Evolutionary conservation across 2,888 invertebrate genomes (phyloP), one percentile per base, ranked within the genome.

Genomic region (Tetragonula carbonaria): DNA sequence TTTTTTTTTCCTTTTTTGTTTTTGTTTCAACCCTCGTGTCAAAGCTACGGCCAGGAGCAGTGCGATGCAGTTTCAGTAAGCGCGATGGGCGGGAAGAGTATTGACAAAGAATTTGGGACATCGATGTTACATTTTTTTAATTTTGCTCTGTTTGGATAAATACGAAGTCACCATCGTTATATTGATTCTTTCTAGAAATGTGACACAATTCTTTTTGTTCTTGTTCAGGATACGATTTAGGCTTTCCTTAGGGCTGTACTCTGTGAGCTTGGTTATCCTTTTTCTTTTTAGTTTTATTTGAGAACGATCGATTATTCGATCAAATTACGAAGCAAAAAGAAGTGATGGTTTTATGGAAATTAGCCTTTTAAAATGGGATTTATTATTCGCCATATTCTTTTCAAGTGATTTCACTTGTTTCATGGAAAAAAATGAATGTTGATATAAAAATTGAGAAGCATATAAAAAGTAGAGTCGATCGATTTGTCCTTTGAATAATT

Each of bases 81-180:
- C 38, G n/a, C 5, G 8, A 11, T 18, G 50, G 11, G 4, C 14
- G 23, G 2, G 2, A 16, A 8, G 16, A 28, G 66, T 51, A 14
- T 71, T 53, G 38, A 11, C 23, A 70, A 71, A 77, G 65, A 38
- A 53, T 72, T 66, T 77, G 16, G 21, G 21, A 16, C 38, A 59
- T 57, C 18, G 33, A 57, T 38, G 28, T 13, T 55, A 45, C 45
- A 18, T 28, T 21, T 18, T n/a, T 11, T 13, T n/a, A 1, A 18
- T 5, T 8, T 45, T 23, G 21, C 13, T 23, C 6, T 21, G 23
- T 23, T 16, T 21, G 23, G 33, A n/a, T 53, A 63, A 63, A n/a
- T 5, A 53, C 62, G 38, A n/a, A 55, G 38, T 71, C 38, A 11
- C n/a, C 18, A 4, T 18, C 45, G 45, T 45, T 11, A 45, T 45